Evolutionary conservation across 2,888 invertebrate species (phyloP).

Genomic region (Catocala nupta): DNA sequence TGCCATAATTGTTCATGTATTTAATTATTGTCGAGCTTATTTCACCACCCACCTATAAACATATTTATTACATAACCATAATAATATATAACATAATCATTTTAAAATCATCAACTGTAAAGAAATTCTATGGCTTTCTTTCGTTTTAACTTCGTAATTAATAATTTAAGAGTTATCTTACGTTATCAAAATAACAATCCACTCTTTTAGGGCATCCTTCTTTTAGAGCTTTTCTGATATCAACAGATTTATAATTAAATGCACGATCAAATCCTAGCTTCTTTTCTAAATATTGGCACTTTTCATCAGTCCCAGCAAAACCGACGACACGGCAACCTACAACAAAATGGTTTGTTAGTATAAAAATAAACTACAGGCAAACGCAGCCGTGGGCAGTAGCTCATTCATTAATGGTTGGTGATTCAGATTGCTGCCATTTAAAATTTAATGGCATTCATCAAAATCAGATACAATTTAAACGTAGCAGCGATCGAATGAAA

Average conservation of each 20-base stretch:
- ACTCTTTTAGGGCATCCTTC: conserved; percentile 90
- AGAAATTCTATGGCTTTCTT: too few species aligned
- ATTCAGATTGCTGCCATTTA: too few species aligned
- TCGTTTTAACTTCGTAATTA: too few species aligned
- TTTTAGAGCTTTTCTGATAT: conserved; percentile 87
- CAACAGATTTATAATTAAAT: conserved; percentile 91
- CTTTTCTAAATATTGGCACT: conserved; percentile 90
- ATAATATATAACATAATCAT: too few species aligned
- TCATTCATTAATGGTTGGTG: too few species aligned
- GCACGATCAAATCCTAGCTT: conserved; percentile 91
- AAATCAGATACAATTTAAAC: too few species aligned
- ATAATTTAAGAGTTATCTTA: conserved; percentile 64
- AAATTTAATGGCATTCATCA: too few species aligned
- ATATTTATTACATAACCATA: neutral
- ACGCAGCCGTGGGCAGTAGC: too few species aligned
- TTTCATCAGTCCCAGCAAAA: conserved; percentile 91
- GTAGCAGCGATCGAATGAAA: too few species aligned
- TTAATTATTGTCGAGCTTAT: conserved; percentile 89
- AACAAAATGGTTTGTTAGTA: neutral
- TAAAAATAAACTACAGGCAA: too few species aligned
- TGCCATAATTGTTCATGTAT: conserved; percentile 89
- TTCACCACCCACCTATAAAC: conserved; percentile 90
- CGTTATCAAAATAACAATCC: conserved; percentile 94
- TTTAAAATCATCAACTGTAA: too few species aligned
- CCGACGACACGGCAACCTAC: conserved; percentile 82